phyloP scores from a whole-genome alignment of 2,113 vertebrate genomes.

The Scatophagus argus region DNA sequence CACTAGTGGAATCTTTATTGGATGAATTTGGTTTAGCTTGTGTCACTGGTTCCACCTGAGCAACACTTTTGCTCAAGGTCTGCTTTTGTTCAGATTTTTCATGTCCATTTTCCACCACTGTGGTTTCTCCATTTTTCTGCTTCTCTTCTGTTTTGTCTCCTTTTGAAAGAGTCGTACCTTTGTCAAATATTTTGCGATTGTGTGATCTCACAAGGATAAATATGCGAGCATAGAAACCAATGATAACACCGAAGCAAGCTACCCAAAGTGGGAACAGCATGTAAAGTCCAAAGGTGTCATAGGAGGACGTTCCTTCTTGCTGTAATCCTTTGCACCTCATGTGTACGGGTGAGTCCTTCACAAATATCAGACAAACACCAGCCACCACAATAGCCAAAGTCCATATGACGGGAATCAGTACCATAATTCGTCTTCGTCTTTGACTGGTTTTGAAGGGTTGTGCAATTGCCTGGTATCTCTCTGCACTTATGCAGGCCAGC shows the following conservation, averaged over 20 bases:
- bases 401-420: slow-evolving; percentile 79
- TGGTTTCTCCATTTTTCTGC: slow-evolving; percentile 1
- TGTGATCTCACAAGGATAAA: slow-evolving; percentile 78
- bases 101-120: slow-evolving; percentile 24
- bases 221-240: slow-evolving; percentile 81
- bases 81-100: slow-evolving; percentile 26
- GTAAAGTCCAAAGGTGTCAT: slow-evolving; percentile 81
- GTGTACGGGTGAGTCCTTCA: slow-evolving; percentile 76
- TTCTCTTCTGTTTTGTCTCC: slow-evolving; percentile 24
- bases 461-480: slow-evolving; percentile 82
- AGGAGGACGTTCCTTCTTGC: slow-evolving; percentile 35
- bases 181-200: slow-evolving; percentile 83
- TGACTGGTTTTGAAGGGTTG: slow-evolving; percentile 77
- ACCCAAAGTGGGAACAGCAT: slow-evolving; percentile 83
- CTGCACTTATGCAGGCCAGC: slow-evolving; percentile 82
- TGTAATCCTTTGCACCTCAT: slow-evolving; percentile 67
- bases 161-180: slow-evolving; percentile 56
- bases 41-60: slow-evolving; percentile 20
- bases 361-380: slow-evolving; percentile 59
- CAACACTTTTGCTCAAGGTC: slow-evolving; percentile 2
- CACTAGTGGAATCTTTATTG: slow-evolving; percentile 19
- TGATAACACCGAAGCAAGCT: slow-evolving; percentile 74
- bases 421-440: slow-evolving; percentile 61
- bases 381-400: slow-evolving; percentile 69
- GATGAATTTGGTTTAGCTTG: slow-evolving; percentile 29